A percentile compares a stretch with the other conserved stretches of the same genome.
Evolutionary conservation across 2,797 vertebrate species (phyloP).

Genomic region (Mus minutoides): DNA sequence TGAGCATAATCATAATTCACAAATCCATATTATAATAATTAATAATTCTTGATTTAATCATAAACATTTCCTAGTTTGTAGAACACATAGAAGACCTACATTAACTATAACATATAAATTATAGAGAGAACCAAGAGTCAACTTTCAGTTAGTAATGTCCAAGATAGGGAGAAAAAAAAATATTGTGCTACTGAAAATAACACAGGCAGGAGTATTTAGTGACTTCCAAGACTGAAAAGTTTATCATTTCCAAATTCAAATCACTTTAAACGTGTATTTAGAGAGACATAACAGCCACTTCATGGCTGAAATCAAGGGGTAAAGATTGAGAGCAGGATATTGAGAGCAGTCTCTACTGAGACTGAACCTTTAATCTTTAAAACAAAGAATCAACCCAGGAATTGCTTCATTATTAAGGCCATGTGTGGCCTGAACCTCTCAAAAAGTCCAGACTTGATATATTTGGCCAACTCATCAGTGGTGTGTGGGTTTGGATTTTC

Average conservation of each 20-base stretch:
- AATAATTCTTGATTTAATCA: neutral
- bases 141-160: slow-evolving; percentile 17
- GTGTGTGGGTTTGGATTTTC: slow-evolving; percentile 64
- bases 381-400: slow-evolving; percentile 65
- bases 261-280: neutral
- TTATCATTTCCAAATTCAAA: slow-evolving; percentile 59
- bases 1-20: neutral
- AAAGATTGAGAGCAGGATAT: slow-evolving; percentile 34
- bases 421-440: slow-evolving; percentile 66
- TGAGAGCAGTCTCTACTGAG: slow-evolving; percentile 26
- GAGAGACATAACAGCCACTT: slow-evolving; percentile 14
- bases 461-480: slow-evolving; percentile 53
- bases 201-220: neutral
- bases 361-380: slow-evolving; percentile 66
- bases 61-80: neutral
- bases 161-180: slow-evolving; percentile 21
- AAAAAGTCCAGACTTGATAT: slow-evolving; percentile 56
- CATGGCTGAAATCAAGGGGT: slow-evolving; percentile 23
- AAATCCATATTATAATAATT: neutral
- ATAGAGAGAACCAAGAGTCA: neutral
- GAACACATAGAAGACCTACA: neutral
- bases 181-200: slow-evolving; percentile 35
- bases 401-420: slow-evolving; percentile 77
- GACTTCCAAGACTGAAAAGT: slow-evolving; percentile 40
- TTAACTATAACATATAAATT: neutral